A percentile compares a stretch with the other conserved stretches of the same genome.
These are phyloP conservation scores for Cyrtodaria siliqua DNA, from an alignment of 2,888 invertebrate genomes.

Conservation along the genomic window DNA sequence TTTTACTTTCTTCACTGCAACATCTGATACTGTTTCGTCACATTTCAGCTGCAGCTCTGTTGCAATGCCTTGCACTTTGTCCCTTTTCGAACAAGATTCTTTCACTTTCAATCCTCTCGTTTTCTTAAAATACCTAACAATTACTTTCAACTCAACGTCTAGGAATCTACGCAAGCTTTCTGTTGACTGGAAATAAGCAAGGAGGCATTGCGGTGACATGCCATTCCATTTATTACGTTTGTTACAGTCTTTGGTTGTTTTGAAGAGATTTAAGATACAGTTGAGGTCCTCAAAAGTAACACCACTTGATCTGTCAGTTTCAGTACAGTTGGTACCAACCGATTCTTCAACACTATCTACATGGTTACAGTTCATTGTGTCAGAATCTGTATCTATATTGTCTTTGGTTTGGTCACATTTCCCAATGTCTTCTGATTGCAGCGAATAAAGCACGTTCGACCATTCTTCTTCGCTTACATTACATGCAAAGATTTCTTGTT, in stretches of 20 bases:
- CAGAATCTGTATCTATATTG: background rate
- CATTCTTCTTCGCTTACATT: too few species aligned
- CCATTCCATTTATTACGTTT: background rate
- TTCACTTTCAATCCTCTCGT: background rate
- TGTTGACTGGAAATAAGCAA: background rate
- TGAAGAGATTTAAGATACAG: background rate
- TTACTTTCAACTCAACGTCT: background rate
- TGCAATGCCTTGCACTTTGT: background rate
- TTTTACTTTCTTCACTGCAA: background rate
- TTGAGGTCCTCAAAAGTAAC: background rate
- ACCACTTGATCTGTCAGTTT: background rate
- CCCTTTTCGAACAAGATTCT: background rate
- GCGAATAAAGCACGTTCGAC: background rate
- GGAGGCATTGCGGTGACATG: background rate
- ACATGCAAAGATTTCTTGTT: too few species aligned
- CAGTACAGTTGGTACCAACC: too few species aligned
- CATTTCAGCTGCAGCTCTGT: background rate
- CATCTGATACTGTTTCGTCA: background rate
- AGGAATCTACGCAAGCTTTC: background rate
- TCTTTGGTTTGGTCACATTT: background rate
- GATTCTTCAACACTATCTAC: too few species aligned
- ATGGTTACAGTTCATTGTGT: background rate
- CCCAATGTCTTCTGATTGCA: background rate
- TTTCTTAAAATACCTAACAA: background rate
- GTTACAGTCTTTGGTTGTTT: conserved; percentile 1